Percentiles rank a stretch among this genome's conserved stretches.
These are phyloP conservation scores for Gadopsis bispinosus DNA, from an alignment of 2,797 vertebrate species.

Conservation along the genomic window DNA sequence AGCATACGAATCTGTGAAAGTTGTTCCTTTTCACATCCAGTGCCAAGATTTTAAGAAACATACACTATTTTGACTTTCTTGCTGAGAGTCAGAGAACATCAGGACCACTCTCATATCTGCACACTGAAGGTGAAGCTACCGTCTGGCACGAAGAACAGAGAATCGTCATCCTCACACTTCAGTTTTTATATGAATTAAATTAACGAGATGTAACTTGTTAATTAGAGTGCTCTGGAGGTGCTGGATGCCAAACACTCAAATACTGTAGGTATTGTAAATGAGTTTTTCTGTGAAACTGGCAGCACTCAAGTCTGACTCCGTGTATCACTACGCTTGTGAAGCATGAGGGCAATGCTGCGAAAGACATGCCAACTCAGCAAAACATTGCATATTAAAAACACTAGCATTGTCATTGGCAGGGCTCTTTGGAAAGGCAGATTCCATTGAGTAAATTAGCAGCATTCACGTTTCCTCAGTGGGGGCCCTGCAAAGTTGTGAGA, in stretches of 20 bases:
- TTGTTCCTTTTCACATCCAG: background rate
- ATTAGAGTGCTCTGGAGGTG: background rate
- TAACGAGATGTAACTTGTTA: background rate
- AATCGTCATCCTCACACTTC: background rate
- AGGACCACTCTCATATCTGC: background rate
- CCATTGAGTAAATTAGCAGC: conserved; percentile 36
- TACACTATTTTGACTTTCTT: background rate
- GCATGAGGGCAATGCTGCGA: conserved; percentile 33
- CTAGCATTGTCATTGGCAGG: conserved; percentile 24
- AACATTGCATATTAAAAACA: conserved; percentile 45
- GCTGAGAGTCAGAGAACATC: background rate
- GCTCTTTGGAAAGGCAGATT: conserved; percentile 29
- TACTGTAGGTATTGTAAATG: background rate
- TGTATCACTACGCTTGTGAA: conserved; percentile 9
- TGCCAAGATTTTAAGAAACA: background rate
- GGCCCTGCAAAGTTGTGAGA: conserved; percentile 18
- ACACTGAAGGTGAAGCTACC: background rate
- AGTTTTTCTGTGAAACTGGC: background rate
- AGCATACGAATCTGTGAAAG: background rate
- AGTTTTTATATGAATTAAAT: background rate
- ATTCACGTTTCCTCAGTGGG: conserved; percentile 22
- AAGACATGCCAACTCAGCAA: conserved; percentile 49
- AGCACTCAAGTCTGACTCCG: conserved; percentile 6
- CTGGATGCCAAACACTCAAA: conserved; percentile 1
- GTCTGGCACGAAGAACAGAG: background rate